Evolutionary conservation across 2,797 vertebrate genomes (phyloP).

Genomic region (Helicolenus hilgendorfi): DNA sequence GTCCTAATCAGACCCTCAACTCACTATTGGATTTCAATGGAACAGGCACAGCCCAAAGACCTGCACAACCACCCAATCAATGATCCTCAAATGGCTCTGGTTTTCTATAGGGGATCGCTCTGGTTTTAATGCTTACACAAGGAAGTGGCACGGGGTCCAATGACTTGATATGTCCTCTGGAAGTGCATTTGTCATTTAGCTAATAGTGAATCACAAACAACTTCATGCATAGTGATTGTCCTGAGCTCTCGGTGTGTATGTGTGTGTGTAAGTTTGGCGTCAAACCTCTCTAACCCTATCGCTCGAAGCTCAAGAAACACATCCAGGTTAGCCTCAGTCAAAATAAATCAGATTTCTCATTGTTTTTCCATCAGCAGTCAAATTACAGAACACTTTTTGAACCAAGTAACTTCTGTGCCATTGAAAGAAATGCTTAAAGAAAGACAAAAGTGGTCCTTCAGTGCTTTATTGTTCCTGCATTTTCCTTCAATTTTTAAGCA

Average conservation of each 20-base stretch:
- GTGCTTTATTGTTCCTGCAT: slow-evolving; percentile 29
- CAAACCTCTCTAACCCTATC: background rate
- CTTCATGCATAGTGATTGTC: slow-evolving; percentile 35
- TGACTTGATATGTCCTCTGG: slow-evolving; percentile 67
- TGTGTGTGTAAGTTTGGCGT: slow-evolving; percentile 4
- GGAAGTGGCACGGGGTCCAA: slow-evolving; percentile 45
- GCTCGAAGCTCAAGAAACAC: background rate
- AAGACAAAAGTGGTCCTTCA: slow-evolving; percentile 23
- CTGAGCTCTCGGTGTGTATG: background rate
- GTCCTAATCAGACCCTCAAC: slow-evolving; percentile 84
- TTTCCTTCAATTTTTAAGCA: slow-evolving; percentile 36
- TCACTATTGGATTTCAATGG: slow-evolving; percentile 84
- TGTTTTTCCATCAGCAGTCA: slow-evolving; percentile 21
- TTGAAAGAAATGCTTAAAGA: slow-evolving; percentile 15
- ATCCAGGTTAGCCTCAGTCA: background rate
- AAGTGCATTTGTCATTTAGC: slow-evolving; percentile 71
- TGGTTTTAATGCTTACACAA: slow-evolving; percentile 67
- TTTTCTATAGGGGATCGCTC: slow-evolving; percentile 61
- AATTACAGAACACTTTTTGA: slow-evolving; percentile 15
- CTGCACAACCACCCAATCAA: slow-evolving; percentile 73
- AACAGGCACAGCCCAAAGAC: slow-evolving; percentile 76
- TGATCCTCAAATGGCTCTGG: slow-evolving; percentile 67
- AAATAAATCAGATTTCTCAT: background rate
- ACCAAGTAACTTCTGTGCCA: slow-evolving; percentile 26
- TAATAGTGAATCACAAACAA: slow-evolving; percentile 39